phyloP scores from a whole-genome alignment of 1,140 invertebrate species.

The Diabrotica virgifera region DNA sequence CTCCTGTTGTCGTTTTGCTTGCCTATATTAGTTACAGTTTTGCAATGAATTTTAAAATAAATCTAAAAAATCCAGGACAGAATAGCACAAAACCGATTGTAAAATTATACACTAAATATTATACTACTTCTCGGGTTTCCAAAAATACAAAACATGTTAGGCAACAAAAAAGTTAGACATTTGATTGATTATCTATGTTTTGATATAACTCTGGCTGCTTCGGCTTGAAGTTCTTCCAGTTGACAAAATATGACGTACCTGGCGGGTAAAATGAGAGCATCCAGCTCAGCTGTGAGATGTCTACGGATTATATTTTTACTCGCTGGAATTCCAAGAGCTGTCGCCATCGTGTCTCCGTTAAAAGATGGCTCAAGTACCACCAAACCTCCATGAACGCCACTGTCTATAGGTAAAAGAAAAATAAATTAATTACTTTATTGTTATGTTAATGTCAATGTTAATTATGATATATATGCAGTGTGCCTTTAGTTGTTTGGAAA shows the following conservation, averaged over 20 bases:
- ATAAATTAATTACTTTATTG: not conserved
- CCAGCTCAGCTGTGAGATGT: constrained; percentile 86
- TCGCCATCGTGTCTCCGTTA: constrained; percentile 90
- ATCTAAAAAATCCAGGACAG: not conserved
- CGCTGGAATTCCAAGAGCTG: constrained; percentile 86
- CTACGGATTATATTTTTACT: constrained; percentile 90
- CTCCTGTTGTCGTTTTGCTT: too few relatives aligned
- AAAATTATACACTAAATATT: not conserved
- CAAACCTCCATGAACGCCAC: constrained; percentile 88
- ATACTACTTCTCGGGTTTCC: constrained; percentile 5
- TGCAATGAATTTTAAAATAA: too few relatives aligned
- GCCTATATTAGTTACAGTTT: too few relatives aligned
- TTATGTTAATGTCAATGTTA: too few relatives aligned
- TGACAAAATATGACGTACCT: constrained; percentile 82
- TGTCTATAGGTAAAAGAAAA: constrained; percentile 59
- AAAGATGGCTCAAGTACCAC: constrained; percentile 91
- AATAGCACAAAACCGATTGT: too few relatives aligned
- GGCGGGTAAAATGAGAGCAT: constrained; percentile 84
- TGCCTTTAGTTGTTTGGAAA: too few relatives aligned
- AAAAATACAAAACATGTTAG: not conserved
- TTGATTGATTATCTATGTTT: constrained; percentile 43
- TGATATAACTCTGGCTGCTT: constrained; percentile 51
- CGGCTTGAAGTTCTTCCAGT: constrained; percentile 72
- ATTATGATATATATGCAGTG: too few relatives aligned
- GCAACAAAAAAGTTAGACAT: constrained; percentile 15